Conservation (phyloP, 2,888 invertebrate genomes). For the Catonia carolina region DNA sequence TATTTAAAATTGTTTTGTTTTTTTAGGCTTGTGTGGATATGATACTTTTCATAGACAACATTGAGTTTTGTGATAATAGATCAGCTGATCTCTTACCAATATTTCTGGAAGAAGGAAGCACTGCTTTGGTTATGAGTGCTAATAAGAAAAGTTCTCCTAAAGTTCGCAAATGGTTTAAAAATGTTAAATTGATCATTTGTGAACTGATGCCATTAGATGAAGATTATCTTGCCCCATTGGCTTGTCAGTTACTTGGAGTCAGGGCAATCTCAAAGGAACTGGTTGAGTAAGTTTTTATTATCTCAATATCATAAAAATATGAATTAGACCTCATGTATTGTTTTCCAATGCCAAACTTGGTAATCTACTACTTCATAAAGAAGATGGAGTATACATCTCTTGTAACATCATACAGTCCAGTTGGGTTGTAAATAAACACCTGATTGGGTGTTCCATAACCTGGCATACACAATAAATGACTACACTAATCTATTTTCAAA, state of each 20-base stretch:
- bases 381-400: no score
- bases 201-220: conserved; percentile 44
- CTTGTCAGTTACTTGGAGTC: conserved; percentile 55
- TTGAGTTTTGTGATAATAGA: conserved; percentile 3
- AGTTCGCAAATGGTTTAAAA: conserved; percentile 15
- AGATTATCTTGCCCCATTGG: conserved; percentile 46
- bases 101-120: background rate
- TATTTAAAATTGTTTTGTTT: no score
- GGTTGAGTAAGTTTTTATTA: conserved; percentile 44
- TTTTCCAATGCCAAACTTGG: no score
- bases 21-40: no score
- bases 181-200: conserved; percentile 15
- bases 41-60: background rate
- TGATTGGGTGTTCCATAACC: no score
- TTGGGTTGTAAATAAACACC: no score
- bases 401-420: no score
- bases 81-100: background rate
- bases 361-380: no score
- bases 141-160: background rate
- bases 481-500: no score
- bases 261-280: conserved; percentile 50
- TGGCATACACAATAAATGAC: no score
- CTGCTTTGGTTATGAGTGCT: background rate
- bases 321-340: no score
- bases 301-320: no score